phyloP scores from a whole-genome alignment of 2,113 vertebrate genomes.

The Elephantulus edwardii region DNA sequence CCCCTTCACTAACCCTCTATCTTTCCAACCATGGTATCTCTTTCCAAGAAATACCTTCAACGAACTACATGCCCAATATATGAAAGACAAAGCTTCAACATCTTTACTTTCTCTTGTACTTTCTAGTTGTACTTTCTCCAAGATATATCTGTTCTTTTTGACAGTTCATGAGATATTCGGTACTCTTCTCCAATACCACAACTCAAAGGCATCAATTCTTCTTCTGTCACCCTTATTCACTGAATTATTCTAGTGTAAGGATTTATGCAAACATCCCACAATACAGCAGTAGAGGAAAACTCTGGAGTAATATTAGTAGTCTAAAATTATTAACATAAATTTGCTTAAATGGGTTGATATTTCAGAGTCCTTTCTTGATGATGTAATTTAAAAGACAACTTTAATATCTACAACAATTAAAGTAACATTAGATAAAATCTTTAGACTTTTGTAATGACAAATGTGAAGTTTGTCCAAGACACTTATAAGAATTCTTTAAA shows the following conservation, averaged over 20 bases:
- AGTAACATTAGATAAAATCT: background rate
- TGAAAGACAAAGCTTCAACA: too few relatives aligned
- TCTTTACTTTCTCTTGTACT: too few relatives aligned
- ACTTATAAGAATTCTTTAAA: constrained; percentile 37
- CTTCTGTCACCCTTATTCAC: too few relatives aligned
- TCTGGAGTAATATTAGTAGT: background rate
- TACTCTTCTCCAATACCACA: too few relatives aligned
- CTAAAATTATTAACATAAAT: background rate
- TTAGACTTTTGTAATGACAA: background rate
- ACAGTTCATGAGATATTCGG: too few relatives aligned
- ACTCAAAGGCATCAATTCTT: too few relatives aligned
- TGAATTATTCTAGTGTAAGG: background rate
- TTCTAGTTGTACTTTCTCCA: too few relatives aligned
- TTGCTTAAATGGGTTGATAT: background rate
- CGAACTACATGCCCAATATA: too few relatives aligned
- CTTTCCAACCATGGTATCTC: too few relatives aligned
- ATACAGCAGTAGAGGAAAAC: background rate
- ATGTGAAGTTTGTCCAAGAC: background rate
- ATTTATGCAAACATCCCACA: background rate
- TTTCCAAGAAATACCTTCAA: too few relatives aligned
- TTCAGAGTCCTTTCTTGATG: background rate
- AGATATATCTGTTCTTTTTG: too few relatives aligned
- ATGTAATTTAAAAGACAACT: background rate
- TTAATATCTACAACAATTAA: background rate
- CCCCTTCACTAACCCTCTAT: too few relatives aligned